Percentiles rank a stretch among this genome's conserved stretches.
Evolutionary conservation across 2,797 vertebrate genomes (phyloP).

Genomic region (Sebastes wilsoni): DNA sequence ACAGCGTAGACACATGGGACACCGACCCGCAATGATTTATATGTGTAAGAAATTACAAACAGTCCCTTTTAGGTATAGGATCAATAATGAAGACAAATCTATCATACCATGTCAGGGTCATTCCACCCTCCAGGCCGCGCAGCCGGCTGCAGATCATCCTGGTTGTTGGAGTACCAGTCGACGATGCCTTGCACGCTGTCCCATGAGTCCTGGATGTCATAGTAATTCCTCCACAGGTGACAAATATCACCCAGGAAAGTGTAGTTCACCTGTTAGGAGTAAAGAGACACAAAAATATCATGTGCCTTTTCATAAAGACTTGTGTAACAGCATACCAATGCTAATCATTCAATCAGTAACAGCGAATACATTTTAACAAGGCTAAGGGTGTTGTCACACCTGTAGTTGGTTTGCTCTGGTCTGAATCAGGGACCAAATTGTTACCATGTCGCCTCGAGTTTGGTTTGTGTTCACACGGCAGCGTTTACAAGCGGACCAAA

Average conservation of each 20-base stretch:
- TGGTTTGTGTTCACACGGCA: too few relatives aligned
- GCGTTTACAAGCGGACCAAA: too few relatives aligned
- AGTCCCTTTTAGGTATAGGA: background rate
- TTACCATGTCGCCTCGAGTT: too few relatives aligned
- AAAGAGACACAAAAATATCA: background rate
- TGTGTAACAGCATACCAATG: background rate
- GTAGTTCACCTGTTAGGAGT: constrained; percentile 86
- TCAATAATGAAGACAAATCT: background rate
- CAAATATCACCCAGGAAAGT: constrained; percentile 84
- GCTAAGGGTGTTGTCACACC: background rate
- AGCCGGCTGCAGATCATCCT: constrained; percentile 85
- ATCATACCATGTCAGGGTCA: constrained; percentile 90
- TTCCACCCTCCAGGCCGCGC: constrained; percentile 91
- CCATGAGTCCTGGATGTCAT: constrained; percentile 91
- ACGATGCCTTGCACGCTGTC: constrained; percentile 82
- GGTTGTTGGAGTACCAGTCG: constrained; percentile 87
- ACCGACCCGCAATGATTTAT: too few relatives aligned
- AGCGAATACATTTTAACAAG: background rate
- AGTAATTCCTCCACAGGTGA: constrained; percentile 91
- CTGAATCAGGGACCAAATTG: too few relatives aligned
- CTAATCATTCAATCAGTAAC: background rate
- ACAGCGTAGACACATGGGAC: too few relatives aligned
- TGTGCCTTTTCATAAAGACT: background rate
- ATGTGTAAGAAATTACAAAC: too few relatives aligned
- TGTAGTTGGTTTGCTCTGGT: too few relatives aligned